Evolutionary conservation across 2,797 vertebrate species (phyloP), one percentile per base, ranked within the genome.

Genomic region (Alfaro cultratus): DNA sequence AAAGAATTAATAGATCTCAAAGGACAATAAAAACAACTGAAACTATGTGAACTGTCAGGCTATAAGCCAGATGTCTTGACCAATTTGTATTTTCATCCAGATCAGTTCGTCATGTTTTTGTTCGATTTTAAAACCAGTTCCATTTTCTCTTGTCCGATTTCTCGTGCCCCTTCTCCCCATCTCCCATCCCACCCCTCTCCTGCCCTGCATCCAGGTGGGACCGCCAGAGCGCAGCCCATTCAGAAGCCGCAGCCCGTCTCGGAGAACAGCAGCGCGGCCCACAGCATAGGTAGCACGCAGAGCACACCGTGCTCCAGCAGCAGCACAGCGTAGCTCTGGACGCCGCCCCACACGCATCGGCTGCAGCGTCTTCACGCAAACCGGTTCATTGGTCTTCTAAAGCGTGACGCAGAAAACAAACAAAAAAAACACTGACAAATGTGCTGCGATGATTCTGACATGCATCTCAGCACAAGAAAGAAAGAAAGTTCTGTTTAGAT

Each of bases 301-400:
- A 99, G 98, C 95, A 99, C 98, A 0, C 98, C 98, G 36, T 99
- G 98, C 86, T 99, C 98, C 85, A 99, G 97, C 95, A 99, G 96
- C 96, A 98, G 97, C 87, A 96, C 97, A 0, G 96, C 98, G 85
- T 99, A 98, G 95, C 95, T 77, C 51, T 0, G 1, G 49, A 73
- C 45, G 34, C 60, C 1, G 41, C 79, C 55, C 31, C 0, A 0
- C 39, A 41, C 76, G n/a, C n/a, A 46, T 49, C 70, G n/a, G 82
- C 74, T 29, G 74, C 15, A 79, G 75, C 73, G 67, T 79, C 76
- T 89, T 93, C 89, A 77, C 88, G 75, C 73, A 47, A 82, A 83
- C 90, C 67, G 76, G 77, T 81, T 87, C 78, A 86, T 88, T 85
- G 67, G 85, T 53, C 80, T 87, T 88, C 81, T 53, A 88, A 77